Conservation (phyloP, 2,797 vertebrate genomes). For the Halcyon smyrnensis region DNA sequence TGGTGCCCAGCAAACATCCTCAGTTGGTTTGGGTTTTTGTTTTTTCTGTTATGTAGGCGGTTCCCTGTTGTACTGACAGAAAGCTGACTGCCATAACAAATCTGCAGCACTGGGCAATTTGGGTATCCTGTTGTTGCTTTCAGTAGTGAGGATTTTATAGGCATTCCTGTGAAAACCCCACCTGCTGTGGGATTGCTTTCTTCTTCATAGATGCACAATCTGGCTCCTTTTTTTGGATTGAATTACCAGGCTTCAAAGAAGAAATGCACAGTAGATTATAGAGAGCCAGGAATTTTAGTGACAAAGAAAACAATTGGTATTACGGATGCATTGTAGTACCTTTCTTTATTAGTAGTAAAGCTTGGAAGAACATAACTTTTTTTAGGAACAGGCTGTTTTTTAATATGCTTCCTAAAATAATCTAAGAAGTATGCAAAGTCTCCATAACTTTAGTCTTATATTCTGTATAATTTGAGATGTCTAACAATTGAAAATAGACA, state of each 20-base stretch:
- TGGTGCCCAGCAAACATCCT: neutral
- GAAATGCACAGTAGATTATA: neutral
- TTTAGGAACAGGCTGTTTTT: neutral
- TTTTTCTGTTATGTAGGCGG: neutral
- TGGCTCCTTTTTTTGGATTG: constrained; percentile 5
- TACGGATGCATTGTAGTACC: neutral
- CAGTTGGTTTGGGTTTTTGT: neutral
- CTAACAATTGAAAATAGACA: neutral
- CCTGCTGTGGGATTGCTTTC: constrained; percentile 52
- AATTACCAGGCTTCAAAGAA: constrained; percentile 54
- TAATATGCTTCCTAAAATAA: constrained; percentile 1
- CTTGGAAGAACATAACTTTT: neutral
- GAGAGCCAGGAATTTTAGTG: neutral
- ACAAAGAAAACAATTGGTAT: constrained; percentile 19
- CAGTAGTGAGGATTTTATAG: constrained; percentile 31
- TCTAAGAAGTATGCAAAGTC: neutral
- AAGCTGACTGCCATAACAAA: constrained; percentile 20
- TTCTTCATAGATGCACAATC: constrained; percentile 23
- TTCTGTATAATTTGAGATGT: neutral
- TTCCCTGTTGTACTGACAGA: neutral
- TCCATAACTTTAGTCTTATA: neutral
- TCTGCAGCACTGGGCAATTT: neutral
- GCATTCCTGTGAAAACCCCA: constrained; percentile 49
- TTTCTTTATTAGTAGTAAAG: constrained; percentile 17
- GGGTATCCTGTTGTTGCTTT: constrained; percentile 43